Base-by-base conservation (phyloP, 2,113 vertebrate genomes). In the Sigmodon hispidus region DNA sequence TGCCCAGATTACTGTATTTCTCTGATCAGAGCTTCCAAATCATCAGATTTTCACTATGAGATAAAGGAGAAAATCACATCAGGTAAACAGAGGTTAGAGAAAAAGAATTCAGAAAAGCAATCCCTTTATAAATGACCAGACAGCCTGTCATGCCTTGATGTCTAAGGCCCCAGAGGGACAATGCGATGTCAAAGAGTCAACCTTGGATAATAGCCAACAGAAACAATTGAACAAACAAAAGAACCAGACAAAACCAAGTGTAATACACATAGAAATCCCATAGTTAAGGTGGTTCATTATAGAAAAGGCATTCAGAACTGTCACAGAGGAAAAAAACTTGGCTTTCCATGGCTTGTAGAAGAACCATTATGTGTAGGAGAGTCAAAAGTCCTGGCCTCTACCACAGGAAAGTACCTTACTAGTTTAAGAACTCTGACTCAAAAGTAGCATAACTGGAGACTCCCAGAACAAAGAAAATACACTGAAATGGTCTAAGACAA, bases 1-100 rank as follows among this genome's bases (percentile, higher is more conserved):
- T 96, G 96, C 90, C 95, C 97, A 96, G 95, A 94, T 73, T 84
- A 85, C 79, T 87, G 45, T 67, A 73, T 63, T 84, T 81, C 70
- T 95, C 1, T 59, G 81, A 86, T 67, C 55, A 90, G 81, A 31
- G 36, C 77, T 61, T 90, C 93, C 24, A 17, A 90, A 84, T 90
- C 75, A 91, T 69, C 40, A 22, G 90, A 94, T 70, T 59, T 93
- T 96, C 84, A 76, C 65, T 96, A 59, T 65, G 76, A 97, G 7
- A 89, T 9, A 36, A 94, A 96, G 76, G 48, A 21, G 40, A 12
- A 89, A 96, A 40, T 12, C 70, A 65, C 8, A 10, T 45, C 50
- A 80, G 70, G 79, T 59, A 76, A 80, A 36, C 43, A 93, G 36
- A 85, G 50, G 91, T 76, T 65, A 83, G 59, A 31, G 40, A 75